Evolutionary conservation across 2,797 vertebrate genomes (phyloP).

Genomic region (Enteromius trimaculatus): DNA sequence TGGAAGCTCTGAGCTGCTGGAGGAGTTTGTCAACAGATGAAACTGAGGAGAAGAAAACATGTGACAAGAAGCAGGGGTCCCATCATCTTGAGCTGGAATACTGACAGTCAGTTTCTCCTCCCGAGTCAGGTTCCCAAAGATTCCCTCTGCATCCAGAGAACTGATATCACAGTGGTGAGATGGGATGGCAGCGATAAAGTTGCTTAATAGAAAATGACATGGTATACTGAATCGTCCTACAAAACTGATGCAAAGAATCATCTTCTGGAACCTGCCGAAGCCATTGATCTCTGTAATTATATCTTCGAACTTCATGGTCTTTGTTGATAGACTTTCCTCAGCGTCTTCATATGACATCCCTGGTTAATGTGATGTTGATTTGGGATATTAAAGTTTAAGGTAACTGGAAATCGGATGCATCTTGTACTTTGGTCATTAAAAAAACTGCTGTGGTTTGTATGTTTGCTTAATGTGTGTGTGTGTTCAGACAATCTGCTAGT

Average conservation of each 20-base stretch:
- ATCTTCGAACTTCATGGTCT: constrained; percentile 87
- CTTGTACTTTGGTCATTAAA: constrained; percentile 42
- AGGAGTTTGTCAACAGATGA: constrained; percentile 70
- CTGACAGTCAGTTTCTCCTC: constrained; percentile 74
- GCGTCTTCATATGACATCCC: not conserved
- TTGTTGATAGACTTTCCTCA: not conserved
- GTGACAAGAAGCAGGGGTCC: constrained; percentile 80
- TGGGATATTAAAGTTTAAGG: constrained; percentile 5
- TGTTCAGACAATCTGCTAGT: not conserved
- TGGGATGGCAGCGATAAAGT: constrained; percentile 85
- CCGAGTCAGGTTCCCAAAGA: constrained; percentile 78
- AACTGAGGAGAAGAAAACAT: constrained; percentile 79
- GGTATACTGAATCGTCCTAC: constrained; percentile 82
- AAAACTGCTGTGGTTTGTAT: not conserved
- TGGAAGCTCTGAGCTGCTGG: constrained; percentile 44
- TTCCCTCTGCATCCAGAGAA: constrained; percentile 61
- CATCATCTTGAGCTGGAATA: constrained; percentile 78
- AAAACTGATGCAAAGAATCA: constrained; percentile 77
- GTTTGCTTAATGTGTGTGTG: not conserved
- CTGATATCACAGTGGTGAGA: constrained; percentile 83
- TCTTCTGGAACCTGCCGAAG: constrained; percentile 87
- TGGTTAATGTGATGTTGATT: not conserved
- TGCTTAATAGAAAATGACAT: constrained; percentile 87
- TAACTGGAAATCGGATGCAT: not conserved
- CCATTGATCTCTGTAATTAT: constrained; percentile 81